Conservation (phyloP, 2,113 vertebrate species). For the Xyrauchen texanus region DNA sequence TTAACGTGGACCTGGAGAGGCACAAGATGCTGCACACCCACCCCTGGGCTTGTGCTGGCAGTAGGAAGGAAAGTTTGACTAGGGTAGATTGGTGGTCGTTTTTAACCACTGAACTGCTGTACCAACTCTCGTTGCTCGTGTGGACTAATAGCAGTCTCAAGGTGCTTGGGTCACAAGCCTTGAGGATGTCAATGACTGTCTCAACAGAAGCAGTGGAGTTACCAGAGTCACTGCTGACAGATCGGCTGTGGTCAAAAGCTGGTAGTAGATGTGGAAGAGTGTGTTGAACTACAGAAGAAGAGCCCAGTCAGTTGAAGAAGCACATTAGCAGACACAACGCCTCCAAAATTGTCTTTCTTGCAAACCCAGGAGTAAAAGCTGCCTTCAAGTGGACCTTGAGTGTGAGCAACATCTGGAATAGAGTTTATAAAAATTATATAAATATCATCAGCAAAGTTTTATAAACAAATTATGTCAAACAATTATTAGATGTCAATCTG, state of each 20-base stretch:
- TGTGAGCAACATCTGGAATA: slow-evolving; percentile 87
- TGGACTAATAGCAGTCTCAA: slow-evolving; percentile 77
- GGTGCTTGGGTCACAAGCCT: slow-evolving; percentile 63
- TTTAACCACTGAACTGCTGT: slow-evolving; percentile 87
- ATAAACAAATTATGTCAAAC: background rate
- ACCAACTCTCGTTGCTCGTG: slow-evolving; percentile 90
- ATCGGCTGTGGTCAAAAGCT: slow-evolving; percentile 88
- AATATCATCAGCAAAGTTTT: background rate
- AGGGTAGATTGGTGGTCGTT: slow-evolving; percentile 59
- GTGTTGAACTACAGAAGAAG: slow-evolving; percentile 43
- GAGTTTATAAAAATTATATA: slow-evolving; percentile 37
- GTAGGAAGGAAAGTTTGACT: slow-evolving; percentile 33
- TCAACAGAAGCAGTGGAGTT: slow-evolving; percentile 95
- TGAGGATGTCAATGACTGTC: slow-evolving; percentile 73
- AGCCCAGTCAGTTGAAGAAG: slow-evolving; percentile 66
- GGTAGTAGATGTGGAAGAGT: slow-evolving; percentile 66
- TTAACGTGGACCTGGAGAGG: slow-evolving; percentile 95
- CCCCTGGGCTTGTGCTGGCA: slow-evolving; percentile 68
- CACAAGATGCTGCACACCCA: slow-evolving; percentile 80
- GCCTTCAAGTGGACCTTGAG: slow-evolving; percentile 92
- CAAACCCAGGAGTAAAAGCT: slow-evolving; percentile 92
- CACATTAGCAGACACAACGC: slow-evolving; percentile 75
- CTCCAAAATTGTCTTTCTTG: slow-evolving; percentile 89
- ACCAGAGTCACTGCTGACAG: slow-evolving; percentile 94
- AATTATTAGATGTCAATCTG: background rate